These are phyloP conservation scores for Galerucella calmariensis DNA, from an alignment of 2,888 invertebrate species.

Conservation along the genomic window DNA sequence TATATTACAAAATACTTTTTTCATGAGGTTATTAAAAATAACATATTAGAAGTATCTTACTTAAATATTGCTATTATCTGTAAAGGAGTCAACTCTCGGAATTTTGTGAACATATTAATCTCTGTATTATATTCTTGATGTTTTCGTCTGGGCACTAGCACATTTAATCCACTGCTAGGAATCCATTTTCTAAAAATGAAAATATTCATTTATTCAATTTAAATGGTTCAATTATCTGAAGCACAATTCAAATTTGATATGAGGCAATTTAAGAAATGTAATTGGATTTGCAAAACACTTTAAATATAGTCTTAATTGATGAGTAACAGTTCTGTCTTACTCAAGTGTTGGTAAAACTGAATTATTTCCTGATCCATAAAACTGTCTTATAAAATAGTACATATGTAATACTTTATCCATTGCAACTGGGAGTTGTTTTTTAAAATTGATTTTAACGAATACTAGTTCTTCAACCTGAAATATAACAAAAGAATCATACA, in stretches of 20 bases:
- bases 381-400: slow-evolving; percentile 77
- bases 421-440: slow-evolving; percentile 66
- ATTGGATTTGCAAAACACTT: not conserved
- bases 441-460: slow-evolving; percentile 74
- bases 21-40: not conserved
- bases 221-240: not conserved
- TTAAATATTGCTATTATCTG: slow-evolving; percentile 76
- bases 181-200: slow-evolving; percentile 71
- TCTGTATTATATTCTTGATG: slow-evolving; percentile 63
- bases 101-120: slow-evolving; percentile 78
- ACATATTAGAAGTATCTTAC: slow-evolving; percentile 46
- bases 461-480: slow-evolving; percentile 70
- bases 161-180: slow-evolving; percentile 73
- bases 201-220: not conserved
- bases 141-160: slow-evolving; percentile 51
- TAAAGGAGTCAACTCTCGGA: slow-evolving; percentile 73
- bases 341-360: slow-evolving; percentile 79
- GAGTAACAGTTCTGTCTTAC: slow-evolving; percentile 67
- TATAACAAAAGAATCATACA: slow-evolving; percentile 8
- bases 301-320: not conserved
- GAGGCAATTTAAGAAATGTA: not conserved
- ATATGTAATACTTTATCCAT: slow-evolving; percentile 70
- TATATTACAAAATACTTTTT: not conserved
- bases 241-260: not conserved
- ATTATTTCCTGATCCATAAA: slow-evolving; percentile 70